These are phyloP conservation scores for Phortica variegata DNA, from an alignment of 1,140 invertebrate genomes.

Conservation along the genomic window DNA sequence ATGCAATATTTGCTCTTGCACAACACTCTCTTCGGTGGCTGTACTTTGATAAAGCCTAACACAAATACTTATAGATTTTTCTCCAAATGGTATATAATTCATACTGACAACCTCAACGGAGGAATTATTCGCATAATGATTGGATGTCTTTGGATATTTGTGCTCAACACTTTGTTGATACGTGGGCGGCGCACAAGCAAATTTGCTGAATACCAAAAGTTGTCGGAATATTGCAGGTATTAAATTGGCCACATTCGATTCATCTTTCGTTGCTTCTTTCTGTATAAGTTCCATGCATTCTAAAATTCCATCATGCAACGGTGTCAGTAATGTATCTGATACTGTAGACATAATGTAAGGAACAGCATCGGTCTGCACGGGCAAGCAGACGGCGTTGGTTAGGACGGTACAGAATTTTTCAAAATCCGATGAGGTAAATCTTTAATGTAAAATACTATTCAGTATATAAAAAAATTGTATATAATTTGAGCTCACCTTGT, in stretches of 20 bases:
- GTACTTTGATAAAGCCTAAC: constrained; percentile 82
- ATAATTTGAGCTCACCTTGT: constrained; percentile 62
- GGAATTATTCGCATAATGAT: constrained; percentile 50
- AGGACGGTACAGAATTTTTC: constrained; percentile 78
- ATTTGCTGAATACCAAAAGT: constrained; percentile 73
- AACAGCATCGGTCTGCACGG: constrained; percentile 79
- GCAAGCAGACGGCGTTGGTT: constrained; percentile 75
- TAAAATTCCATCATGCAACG: constrained; percentile 80
- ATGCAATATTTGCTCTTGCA: constrained; percentile 74
- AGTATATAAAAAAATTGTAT: not conserved
- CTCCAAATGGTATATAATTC: constrained; percentile 87
- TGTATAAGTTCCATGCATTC: constrained; percentile 78
- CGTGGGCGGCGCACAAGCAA: constrained; percentile 70
- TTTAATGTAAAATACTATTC: constrained; percentile 18
- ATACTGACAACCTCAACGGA: constrained; percentile 76
- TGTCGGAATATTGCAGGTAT: constrained; percentile 79
- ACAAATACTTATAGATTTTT: constrained; percentile 78
- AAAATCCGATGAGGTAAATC: constrained; percentile 76
- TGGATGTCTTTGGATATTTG: constrained; percentile 40
- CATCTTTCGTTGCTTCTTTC: constrained; percentile 72
- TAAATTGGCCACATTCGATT: constrained; percentile 69
- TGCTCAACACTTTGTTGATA: constrained; percentile 61
- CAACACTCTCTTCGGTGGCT: constrained; percentile 71
- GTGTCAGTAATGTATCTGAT: constrained; percentile 74
- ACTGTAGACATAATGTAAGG: constrained; percentile 75